phyloP scores from a whole-genome alignment of 2,113 vertebrate species.

The Ursus arctos region DNA sequence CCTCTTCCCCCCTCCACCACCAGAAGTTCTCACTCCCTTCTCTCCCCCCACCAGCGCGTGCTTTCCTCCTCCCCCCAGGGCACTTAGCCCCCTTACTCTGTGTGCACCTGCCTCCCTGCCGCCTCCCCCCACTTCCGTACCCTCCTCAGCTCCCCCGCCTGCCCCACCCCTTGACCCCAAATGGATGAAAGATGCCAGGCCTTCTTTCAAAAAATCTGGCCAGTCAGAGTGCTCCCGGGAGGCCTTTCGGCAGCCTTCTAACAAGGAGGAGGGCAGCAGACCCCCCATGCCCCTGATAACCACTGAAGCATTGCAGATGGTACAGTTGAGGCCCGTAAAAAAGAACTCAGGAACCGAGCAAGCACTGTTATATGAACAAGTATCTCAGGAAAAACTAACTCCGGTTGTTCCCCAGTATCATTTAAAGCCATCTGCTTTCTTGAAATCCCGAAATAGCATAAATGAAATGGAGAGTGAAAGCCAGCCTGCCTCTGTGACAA shows the following conservation, averaged over 20 bases:
- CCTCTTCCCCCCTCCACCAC: constrained; percentile 89
- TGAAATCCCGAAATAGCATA: constrained; percentile 86
- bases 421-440: constrained; percentile 87
- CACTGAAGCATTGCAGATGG: constrained; percentile 92
- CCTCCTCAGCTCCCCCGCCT: constrained; percentile 77
- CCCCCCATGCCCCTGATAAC: constrained; percentile 93
- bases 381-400: constrained; percentile 87
- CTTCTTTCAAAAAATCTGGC: constrained; percentile 77
- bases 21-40: constrained; percentile 87
- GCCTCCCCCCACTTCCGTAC: constrained; percentile 62
- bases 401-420: constrained; percentile 78
- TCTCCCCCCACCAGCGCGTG: constrained; percentile 83
- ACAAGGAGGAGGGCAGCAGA: constrained; percentile 82
- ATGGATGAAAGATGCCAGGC: constrained; percentile 84
- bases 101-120: constrained; percentile 61
- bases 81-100: constrained; percentile 80
- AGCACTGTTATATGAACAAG: constrained; percentile 70
- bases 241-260: constrained; percentile 62
- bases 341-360: constrained; percentile 83
- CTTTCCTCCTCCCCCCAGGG: constrained; percentile 46
- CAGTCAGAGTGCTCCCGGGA: constrained; percentile 76
- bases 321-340: constrained; percentile 94
- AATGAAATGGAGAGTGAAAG: constrained; percentile 85
- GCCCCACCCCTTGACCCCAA: constrained; percentile 88
- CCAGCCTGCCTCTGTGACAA: constrained; percentile 85